Conservation (phyloP, 2,888 invertebrate genomes). For the Eristalinus aeneus region DNA sequence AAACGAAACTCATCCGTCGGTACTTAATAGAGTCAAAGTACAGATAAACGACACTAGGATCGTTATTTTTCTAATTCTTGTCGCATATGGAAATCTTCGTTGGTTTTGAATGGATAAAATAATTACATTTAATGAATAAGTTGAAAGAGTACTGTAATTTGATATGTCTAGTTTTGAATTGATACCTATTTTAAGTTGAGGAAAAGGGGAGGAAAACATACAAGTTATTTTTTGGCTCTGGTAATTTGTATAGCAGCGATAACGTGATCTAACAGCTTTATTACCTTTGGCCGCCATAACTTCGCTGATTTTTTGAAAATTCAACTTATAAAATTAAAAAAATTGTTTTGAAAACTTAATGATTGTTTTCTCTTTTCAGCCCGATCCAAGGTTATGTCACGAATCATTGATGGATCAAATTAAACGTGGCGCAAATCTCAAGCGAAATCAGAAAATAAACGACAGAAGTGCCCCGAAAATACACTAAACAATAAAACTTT, state of each 20-base stretch:
- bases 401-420: conserved; percentile 97
- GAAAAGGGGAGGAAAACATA: too few species aligned
- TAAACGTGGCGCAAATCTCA: conserved; percentile 90
- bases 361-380: conserved; percentile 80
- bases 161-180: too few species aligned
- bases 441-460: conserved; percentile 84
- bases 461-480: conserved; percentile 95
- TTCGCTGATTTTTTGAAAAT: conserved; percentile 3
- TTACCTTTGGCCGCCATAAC: conserved; percentile 38
- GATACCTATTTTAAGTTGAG: too few species aligned
- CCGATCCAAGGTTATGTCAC: conserved; percentile 89
- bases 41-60: too few species aligned
- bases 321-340: neutral
- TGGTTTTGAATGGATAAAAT: too few species aligned
- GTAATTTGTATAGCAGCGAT: neutral
- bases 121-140: too few species aligned
- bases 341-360: neutral
- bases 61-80: too few species aligned
- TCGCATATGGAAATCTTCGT: too few species aligned
- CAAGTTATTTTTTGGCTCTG: neutral
- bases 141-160: too few species aligned
- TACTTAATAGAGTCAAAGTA: too few species aligned
- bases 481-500: conserved; percentile 82
- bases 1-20: too few species aligned
- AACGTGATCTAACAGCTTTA: conserved; percentile 42